A percentile compares a stretch with the other conserved stretches of the same genome.
Conservation (phyloP, 2,797 vertebrate genomes). For the Protosalanx chinensis region DNA sequence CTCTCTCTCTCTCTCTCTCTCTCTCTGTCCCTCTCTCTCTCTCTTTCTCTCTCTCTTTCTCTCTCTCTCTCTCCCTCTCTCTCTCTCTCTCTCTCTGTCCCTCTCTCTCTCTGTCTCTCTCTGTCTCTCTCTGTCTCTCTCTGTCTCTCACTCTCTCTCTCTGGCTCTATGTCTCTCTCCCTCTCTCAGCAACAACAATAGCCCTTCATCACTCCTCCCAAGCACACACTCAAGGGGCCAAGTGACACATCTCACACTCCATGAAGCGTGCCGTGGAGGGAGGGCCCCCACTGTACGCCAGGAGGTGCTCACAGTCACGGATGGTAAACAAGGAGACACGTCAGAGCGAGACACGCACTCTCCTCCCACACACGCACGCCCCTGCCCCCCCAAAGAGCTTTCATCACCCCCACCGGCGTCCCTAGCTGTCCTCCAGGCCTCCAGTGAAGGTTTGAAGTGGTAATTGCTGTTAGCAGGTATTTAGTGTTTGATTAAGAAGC, state of each 20-base stretch:
- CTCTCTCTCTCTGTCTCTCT: conserved; percentile 12
- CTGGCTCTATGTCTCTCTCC: too few species aligned
- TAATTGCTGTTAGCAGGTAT: conserved; percentile 14
- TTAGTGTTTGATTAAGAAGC: conserved; percentile 13
- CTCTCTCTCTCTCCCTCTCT: not conserved
- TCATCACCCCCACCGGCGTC: not conserved
- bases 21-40: not conserved
- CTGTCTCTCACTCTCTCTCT: too few species aligned
- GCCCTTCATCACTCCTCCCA: conserved; percentile 15
- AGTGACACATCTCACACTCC: conserved; percentile 10
- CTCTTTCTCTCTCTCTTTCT: conserved; percentile 9
- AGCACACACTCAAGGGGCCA: not conserved
- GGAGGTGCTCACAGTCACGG: not conserved
- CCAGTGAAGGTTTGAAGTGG: not conserved
- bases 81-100: conserved; percentile 10
- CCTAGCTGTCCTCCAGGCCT: not conserved
- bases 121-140: too few species aligned
- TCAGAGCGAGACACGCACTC: too few species aligned
- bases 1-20: not conserved
- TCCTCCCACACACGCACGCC: not conserved
- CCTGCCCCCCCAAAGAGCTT: not conserved
- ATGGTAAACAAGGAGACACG: too few species aligned
- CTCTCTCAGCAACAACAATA: conserved; percentile 15
- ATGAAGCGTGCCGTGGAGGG: not conserved
- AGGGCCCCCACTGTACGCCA: not conserved